Percentiles rank a stretch among this genome's conserved stretches.
phyloP scores from a whole-genome alignment of 2,113 vertebrate genomes.

The cat (Felis catus) region DNA sequence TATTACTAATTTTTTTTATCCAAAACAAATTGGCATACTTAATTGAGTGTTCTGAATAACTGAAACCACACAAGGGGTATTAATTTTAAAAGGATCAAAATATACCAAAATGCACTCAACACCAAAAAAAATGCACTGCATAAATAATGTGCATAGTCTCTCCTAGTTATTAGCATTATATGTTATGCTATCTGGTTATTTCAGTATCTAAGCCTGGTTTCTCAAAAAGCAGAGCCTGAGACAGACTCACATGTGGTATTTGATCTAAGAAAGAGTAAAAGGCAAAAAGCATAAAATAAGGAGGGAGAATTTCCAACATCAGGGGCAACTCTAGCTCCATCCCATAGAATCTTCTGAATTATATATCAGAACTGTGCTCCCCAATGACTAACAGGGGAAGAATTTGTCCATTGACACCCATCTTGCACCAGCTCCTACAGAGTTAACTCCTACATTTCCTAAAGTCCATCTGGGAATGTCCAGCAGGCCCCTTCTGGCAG shows the following conservation, averaged over 20 bases:
- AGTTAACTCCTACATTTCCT: neutral
- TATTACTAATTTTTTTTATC: neutral
- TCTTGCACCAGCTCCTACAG: neutral
- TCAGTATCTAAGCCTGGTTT: neutral
- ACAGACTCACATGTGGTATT: neutral
- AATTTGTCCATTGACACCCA: neutral
- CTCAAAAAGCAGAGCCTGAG: neutral
- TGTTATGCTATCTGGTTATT: neutral
- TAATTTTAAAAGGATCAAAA: constrained; percentile 30
- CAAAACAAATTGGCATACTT: neutral
- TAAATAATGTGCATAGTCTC: neutral
- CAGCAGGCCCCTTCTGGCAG: neutral
- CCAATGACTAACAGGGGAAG: neutral
- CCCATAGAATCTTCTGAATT: neutral
- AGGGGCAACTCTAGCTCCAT: neutral
- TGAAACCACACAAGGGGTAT: neutral
- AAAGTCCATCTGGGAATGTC: neutral
- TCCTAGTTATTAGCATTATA: neutral
- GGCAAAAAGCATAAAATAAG: neutral
- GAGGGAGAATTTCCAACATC: neutral
- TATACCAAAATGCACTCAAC: neutral
- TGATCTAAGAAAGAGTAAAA: neutral
- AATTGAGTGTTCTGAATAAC: constrained; percentile 20
- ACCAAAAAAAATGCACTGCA: neutral
- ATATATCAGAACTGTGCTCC: neutral